Evolutionary conservation across 2,113 vertebrate species (phyloP), one percentile per base, ranked within the genome.

Genomic region (Coreoperca whiteheadi): DNA sequence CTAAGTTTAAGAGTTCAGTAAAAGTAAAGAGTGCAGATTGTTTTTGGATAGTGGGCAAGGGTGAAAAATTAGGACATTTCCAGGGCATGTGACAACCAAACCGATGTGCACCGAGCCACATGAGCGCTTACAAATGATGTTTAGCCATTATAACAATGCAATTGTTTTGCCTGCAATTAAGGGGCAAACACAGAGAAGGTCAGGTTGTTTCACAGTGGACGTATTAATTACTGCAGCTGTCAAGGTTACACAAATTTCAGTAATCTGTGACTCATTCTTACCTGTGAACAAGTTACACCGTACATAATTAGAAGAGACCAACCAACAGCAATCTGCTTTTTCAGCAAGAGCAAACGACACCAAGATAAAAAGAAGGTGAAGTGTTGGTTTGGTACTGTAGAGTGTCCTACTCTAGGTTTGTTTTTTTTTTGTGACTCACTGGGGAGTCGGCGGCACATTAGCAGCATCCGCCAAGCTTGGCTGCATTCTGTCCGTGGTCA

Each of bases 371-470:
- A 39, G 15, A 3, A 25, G 4, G 2, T 54, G 4, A 50, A 43
- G 50, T n/a, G 61, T 50, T 46, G 12, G 63, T 43, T 70, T 43
- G 59, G 21, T 39, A 2, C 23, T 39, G 21, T 48, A 18, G 8
- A 18, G 43, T 48, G 23, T 75, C 46, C 48, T 64, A n/a, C 41
- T 72, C 30, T 21, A 66, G 32, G 32, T 18, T 66, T 75, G 53
- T 65, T 30, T 7, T 69, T 75, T 59, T 65, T 30, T 7, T 69
- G 34, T 14, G 69, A 78, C 59, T 84, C 71, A 34, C 25, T 20
- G 60, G 71, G 72, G n/a, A 83, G 63, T 71, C 71, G 80, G 80
- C 28, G 21, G 80, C 80, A 66, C 79, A 84, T 73, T 73, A 81
- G 78, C 70, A 54, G 9, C 81, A 41, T 77, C 82, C 7, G 23